Evolutionary conservation across 2,888 invertebrate species (phyloP).

Genomic region (Parnassius mnemosyne): DNA sequence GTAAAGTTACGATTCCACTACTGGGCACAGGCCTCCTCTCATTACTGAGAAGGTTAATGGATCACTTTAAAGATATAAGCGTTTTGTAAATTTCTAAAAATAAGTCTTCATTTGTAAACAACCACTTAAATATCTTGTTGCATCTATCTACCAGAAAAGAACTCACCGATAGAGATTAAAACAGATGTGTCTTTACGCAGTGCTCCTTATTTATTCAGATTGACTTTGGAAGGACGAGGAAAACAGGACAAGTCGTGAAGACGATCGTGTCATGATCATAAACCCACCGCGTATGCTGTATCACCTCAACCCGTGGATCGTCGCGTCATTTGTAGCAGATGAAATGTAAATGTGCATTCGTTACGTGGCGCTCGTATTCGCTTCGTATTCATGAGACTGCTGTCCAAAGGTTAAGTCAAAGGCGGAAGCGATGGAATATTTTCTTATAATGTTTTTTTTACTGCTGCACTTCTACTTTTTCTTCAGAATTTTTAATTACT

Average conservation of each 20-base stretch:
- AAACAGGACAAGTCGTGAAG: conserved; percentile 25
- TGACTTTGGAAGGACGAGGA: conserved; percentile 5
- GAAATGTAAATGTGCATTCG: conserved; percentile 79
- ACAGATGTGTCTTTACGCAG: conserved; percentile 4
- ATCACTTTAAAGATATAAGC: too few relatives aligned
- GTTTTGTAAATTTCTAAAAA: too few relatives aligned
- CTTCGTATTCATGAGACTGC: conserved; percentile 74
- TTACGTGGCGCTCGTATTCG: conserved; percentile 72
- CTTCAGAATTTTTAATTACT: too few relatives aligned
- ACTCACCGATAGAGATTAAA: conserved; percentile 16
- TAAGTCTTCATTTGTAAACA: too few relatives aligned
- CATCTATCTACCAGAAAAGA: conserved; percentile 1
- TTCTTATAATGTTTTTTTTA: neutral
- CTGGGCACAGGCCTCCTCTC: too few relatives aligned
- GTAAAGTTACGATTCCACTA: too few relatives aligned
- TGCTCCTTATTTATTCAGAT: conserved; percentile 18
- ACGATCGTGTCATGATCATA: conserved; percentile 49
- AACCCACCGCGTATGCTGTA: conserved; percentile 49
- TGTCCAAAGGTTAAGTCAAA: conserved; percentile 32
- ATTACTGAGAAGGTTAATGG: too few relatives aligned
- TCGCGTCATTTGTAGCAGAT: conserved; percentile 78
- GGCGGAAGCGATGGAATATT: conserved; percentile 31
- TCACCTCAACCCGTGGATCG: conserved; percentile 59
- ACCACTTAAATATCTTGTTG: neutral
- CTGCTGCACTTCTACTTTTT: too few relatives aligned